A percentile compares a stretch with the other conserved stretches of the same genome.
These are phyloP conservation scores for Luidia sarsii DNA, from an alignment of 53 echinoderm and acorn worm genomes.

Conservation along the genomic window DNA sequence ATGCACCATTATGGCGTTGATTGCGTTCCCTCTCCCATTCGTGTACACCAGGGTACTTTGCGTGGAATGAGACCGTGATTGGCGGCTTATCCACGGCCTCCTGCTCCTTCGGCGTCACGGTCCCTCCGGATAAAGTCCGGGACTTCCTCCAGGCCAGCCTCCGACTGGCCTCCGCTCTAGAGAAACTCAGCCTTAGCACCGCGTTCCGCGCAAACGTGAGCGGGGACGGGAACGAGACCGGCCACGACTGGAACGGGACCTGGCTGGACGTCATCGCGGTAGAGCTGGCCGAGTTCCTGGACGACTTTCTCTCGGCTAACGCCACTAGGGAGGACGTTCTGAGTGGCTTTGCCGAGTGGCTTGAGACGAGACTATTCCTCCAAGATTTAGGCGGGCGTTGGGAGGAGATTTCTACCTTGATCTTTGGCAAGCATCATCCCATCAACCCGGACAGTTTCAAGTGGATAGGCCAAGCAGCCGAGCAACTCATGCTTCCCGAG, in stretches of 20 bases:
- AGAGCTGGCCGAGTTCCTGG: background rate
- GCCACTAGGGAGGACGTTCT: background rate
- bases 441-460: background rate
- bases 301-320: background rate
- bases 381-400: too few relatives aligned
- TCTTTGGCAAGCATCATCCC: too few relatives aligned
- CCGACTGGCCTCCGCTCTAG: background rate
- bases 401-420: too few relatives aligned
- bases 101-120: constrained; percentile 19
- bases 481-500: background rate
- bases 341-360: constrained; percentile 8
- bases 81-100: constrained; percentile 9
- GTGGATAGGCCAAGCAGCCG: background rate
- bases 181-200: background rate
- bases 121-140: constrained; percentile 13
- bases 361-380: too few relatives aligned
- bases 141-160: constrained; percentile 18
- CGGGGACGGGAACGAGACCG: background rate
- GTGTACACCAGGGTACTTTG: background rate
- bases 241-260: background rate
- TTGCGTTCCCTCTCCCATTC: background rate
- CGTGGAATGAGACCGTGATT: constrained; percentile 49
- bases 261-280: constrained; percentile 13
- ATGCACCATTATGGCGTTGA: background rate
- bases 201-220: background rate